Percentiles rank a stretch among this genome's conserved stretches.
These are phyloP conservation scores for Physella acuta DNA, from an alignment of 1,140 invertebrate genomes.

Conservation along the genomic window DNA sequence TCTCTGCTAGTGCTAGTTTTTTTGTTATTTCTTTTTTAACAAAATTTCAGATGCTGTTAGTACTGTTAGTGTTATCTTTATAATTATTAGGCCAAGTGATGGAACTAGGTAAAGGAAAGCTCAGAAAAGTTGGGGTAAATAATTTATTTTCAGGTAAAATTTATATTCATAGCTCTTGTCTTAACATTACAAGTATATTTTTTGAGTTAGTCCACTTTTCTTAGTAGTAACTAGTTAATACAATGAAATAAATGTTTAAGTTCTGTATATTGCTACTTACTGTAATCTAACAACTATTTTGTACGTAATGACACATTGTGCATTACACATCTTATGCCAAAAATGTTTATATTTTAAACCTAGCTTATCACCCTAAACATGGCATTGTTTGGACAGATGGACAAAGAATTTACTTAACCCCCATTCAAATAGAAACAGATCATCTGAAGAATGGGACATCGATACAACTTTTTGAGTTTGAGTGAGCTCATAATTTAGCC, in stretches of 20 bases:
- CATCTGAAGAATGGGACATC: constrained; percentile 36
- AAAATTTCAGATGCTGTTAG: no score
- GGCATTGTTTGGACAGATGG: constrained; percentile 49
- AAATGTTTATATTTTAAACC: neutral
- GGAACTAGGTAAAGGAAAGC: neutral
- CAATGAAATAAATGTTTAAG: neutral
- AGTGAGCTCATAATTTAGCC: no score
- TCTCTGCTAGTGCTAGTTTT: no score
- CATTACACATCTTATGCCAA: neutral
- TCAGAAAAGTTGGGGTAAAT: neutral
- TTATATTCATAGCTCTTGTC: neutral
- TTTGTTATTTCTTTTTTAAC: neutral
- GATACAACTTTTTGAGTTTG: constrained; percentile 43
- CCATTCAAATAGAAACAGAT: constrained; percentile 31
- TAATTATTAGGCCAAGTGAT: neutral
- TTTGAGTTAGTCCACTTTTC: neutral
- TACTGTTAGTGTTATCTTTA: neutral
- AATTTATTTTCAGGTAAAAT: neutral
- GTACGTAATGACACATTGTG: neutral
- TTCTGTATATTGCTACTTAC: neutral
- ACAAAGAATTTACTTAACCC: constrained; percentile 37
- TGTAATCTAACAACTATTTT: neutral
- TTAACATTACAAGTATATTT: neutral
- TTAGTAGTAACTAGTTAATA: neutral
- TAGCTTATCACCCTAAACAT: constrained; percentile 44